phyloP scores from a whole-genome alignment of 1,140 invertebrate species.

The Pygmarrhopalites habei region DNA sequence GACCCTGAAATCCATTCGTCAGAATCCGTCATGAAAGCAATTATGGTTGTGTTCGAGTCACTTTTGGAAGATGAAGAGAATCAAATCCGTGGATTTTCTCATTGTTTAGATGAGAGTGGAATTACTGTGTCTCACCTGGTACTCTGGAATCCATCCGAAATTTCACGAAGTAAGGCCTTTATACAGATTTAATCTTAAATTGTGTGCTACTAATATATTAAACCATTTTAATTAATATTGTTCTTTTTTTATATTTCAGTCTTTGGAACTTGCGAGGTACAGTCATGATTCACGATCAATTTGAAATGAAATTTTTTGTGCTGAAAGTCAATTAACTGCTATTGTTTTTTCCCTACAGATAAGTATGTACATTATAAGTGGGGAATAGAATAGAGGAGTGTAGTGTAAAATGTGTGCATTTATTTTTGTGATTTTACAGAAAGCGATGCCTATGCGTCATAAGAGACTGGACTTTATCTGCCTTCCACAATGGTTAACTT shows the following conservation, averaged over 20 bases:
- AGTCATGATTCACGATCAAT: too few relatives aligned
- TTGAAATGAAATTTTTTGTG: too few relatives aligned
- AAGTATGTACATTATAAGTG: too few relatives aligned
- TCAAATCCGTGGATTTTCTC: constrained; percentile 49
- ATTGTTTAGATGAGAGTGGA: constrained; percentile 46
- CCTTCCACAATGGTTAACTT: constrained; percentile 65
- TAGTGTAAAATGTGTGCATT: too few relatives aligned
- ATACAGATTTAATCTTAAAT: too few relatives aligned
- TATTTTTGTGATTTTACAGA: constrained; percentile 48
- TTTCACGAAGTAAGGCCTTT: too few relatives aligned
- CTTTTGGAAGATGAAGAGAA: constrained; percentile 73
- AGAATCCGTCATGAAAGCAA: constrained; percentile 68
- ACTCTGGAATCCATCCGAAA: constrained; percentile 43
- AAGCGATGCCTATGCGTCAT: constrained; percentile 73
- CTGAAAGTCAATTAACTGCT: too few relatives aligned
- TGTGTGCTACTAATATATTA: too few relatives aligned
- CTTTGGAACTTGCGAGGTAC: constrained; percentile 40
- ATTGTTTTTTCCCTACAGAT: too few relatives aligned
- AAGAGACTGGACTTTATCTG: constrained; percentile 74
- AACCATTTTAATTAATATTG: too few relatives aligned
- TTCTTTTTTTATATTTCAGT: too few relatives aligned
- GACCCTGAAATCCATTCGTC: constrained; percentile 69
- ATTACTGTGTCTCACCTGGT: constrained; percentile 42
- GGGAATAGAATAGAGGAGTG: too few relatives aligned
- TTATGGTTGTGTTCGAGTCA: constrained; percentile 68